Evolutionary conservation across 2,888 invertebrate genomes (phyloP).

Genomic region (Campaea margaritaria): DNA sequence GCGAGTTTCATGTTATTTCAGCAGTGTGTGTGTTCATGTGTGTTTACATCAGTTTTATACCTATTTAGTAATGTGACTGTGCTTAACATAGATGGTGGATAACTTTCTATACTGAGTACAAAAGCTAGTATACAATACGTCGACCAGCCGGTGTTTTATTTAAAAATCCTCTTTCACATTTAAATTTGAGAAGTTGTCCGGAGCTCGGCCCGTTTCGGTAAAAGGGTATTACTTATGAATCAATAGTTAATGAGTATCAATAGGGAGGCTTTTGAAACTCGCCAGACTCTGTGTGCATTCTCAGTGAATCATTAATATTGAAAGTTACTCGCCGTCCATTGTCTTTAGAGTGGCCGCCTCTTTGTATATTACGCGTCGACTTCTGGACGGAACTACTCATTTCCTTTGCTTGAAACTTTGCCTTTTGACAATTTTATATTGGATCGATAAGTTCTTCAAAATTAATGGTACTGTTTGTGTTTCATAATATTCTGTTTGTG

Average conservation of each 20-base stretch:
- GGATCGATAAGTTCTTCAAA: slow-evolving; percentile 39
- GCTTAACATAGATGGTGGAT: slow-evolving; percentile 19
- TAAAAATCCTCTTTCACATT: slow-evolving; percentile 72
- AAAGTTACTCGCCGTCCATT: slow-evolving; percentile 77
- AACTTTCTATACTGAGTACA: slow-evolving; percentile 19
- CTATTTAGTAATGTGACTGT: too few species aligned
- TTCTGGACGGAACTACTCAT: slow-evolving; percentile 72
- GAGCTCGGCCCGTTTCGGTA: slow-evolving; percentile 64
- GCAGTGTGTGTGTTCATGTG: too few species aligned
- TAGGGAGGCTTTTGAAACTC: slow-evolving; percentile 77
- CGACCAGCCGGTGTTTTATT: slow-evolving; percentile 49
- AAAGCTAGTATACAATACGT: slow-evolving; percentile 33
- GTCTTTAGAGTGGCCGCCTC: slow-evolving; percentile 76
- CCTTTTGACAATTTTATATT: slow-evolving; percentile 63
- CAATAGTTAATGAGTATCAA: slow-evolving; percentile 85
- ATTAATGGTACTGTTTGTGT: slow-evolving; percentile 14
- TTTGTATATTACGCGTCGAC: slow-evolving; percentile 76
- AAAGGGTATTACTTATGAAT: slow-evolving; percentile 84
- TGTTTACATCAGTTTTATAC: too few species aligned
- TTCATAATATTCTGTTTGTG: slow-evolving; percentile 21
- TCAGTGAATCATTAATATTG: slow-evolving; percentile 83
- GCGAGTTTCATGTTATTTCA: too few species aligned
- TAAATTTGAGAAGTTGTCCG: slow-evolving; percentile 79
- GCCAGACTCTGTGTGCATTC: slow-evolving; percentile 76
- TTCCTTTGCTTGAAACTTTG: slow-evolving; percentile 75